These are phyloP conservation scores for Catamblyrhynchus diadema DNA, from an alignment of 2,797 vertebrate species.

Conservation along the genomic window DNA sequence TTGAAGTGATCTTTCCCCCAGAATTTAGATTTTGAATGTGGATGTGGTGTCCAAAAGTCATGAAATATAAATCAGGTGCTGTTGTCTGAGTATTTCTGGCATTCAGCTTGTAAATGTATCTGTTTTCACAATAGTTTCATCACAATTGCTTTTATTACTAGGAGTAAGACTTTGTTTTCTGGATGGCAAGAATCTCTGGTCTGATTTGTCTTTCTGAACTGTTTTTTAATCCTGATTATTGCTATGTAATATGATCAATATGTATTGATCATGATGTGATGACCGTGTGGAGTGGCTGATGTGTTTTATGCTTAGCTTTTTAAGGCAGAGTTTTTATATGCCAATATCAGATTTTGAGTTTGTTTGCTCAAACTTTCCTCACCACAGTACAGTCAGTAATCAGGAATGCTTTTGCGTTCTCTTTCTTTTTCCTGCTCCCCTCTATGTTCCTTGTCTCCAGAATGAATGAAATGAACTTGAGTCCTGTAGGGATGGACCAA, in stretches of 20 bases:
- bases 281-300: neutral
- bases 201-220: neutral
- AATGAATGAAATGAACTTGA: conserved; percentile 99
- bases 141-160: neutral
- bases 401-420: neutral
- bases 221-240: neutral
- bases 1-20: neutral
- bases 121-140: neutral
- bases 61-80: neutral
- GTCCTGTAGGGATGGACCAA: conserved; percentile 97
- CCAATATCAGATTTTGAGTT: neutral
- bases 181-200: neutral
- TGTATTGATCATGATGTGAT: neutral
- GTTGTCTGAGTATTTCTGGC: neutral
- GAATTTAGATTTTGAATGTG: neutral
- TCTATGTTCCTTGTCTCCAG: conserved; percentile 66
- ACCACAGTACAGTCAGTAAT: neutral
- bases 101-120: neutral
- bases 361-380: neutral
- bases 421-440: neutral
- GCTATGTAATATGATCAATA: neutral
- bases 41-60: neutral
- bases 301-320: neutral
- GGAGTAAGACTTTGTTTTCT: neutral
- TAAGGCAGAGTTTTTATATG: neutral